A percentile compares a stretch with the other conserved stretches of the same genome.
These are phyloP conservation scores for Gadus chalcogrammus DNA, from an alignment of 2,113 vertebrate genomes.

Conservation along the genomic window DNA sequence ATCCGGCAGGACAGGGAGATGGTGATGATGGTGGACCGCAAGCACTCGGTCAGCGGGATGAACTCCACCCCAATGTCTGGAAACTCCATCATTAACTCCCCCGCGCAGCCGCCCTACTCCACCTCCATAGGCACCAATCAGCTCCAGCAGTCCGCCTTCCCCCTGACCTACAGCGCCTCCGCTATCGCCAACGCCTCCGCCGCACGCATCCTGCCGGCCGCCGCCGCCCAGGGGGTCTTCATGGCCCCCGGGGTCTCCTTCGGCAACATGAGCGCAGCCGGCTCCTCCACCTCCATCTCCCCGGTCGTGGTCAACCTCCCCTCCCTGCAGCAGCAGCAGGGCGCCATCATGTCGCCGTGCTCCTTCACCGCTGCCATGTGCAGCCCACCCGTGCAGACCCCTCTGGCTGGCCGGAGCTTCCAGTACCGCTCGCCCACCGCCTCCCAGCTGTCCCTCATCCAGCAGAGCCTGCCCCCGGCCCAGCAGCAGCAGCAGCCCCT, in stretches of 20 bases:
- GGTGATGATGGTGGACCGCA: conserved; percentile 86
- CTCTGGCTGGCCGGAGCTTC: conserved; percentile 88
- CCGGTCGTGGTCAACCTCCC: conserved; percentile 33
- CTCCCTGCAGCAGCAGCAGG: conserved; percentile 76
- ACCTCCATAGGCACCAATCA: conserved; percentile 67
- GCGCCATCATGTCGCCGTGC: conserved; percentile 84
- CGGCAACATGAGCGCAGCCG: conserved; percentile 81
- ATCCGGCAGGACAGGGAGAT: conserved; percentile 97
- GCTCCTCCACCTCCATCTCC: conserved; percentile 45
- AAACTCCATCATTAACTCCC: conserved; percentile 84
- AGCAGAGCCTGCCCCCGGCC: conserved; percentile 65
- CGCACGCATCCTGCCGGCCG: conserved; percentile 78
- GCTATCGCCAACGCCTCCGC: conserved; percentile 75
- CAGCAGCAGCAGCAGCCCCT: conserved; percentile 40
- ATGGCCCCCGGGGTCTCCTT: conserved; percentile 78
- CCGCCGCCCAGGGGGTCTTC: conserved; percentile 80
- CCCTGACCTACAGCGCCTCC: conserved; percentile 79
- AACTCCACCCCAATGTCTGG: conserved; percentile 81
- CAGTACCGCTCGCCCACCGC: conserved; percentile 88
- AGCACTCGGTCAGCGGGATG: conserved; percentile 76
- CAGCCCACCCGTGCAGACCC: conserved; percentile 89
- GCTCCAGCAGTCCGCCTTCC: conserved; percentile 81
- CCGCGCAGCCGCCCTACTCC: conserved; percentile 80
- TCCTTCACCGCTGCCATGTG: conserved; percentile 86
- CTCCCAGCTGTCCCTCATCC: conserved; percentile 90